These are phyloP conservation scores for Hafferia zeledoni DNA, from an alignment of 2,797 vertebrate species.

Conservation along the genomic window DNA sequence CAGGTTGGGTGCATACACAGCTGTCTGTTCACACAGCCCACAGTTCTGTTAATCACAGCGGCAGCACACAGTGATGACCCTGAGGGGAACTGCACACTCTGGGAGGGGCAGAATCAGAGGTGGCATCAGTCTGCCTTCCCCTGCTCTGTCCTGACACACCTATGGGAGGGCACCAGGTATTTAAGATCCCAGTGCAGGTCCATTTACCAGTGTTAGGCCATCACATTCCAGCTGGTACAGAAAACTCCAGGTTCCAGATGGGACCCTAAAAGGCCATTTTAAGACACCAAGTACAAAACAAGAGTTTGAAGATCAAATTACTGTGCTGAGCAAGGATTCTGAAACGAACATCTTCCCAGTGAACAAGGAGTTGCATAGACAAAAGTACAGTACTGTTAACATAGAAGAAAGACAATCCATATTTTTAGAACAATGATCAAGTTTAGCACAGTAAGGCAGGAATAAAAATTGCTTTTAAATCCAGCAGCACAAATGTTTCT, in stretches of 20 bases:
- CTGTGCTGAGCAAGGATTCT: not conserved
- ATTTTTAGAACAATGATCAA: not conserved
- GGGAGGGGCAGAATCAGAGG: not conserved
- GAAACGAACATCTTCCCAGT: not conserved
- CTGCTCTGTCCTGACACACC: not conserved
- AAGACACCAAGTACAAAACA: not conserved
- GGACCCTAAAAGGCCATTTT: not conserved
- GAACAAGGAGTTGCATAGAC: not conserved
- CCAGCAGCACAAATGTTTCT: not conserved
- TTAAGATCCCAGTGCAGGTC: not conserved
- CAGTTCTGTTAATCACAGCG: not conserved
- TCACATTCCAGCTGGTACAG: not conserved
- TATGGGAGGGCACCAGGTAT: not conserved
- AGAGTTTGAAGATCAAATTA: not conserved
- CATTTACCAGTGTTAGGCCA: not conserved
- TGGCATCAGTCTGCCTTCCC: not conserved
- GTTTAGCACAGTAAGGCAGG: not conserved
- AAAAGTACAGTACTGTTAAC: not conserved
- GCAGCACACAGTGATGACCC: not conserved
- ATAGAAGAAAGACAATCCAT: not conserved
- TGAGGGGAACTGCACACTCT: not conserved
- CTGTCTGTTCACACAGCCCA: not conserved
- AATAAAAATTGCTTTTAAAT: not conserved
- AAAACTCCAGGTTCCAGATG: not conserved
- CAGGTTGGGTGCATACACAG: accelerated